phyloP scores from a whole-genome alignment of 2,797 vertebrate genomes.

The Enteromius fasciolatus region DNA sequence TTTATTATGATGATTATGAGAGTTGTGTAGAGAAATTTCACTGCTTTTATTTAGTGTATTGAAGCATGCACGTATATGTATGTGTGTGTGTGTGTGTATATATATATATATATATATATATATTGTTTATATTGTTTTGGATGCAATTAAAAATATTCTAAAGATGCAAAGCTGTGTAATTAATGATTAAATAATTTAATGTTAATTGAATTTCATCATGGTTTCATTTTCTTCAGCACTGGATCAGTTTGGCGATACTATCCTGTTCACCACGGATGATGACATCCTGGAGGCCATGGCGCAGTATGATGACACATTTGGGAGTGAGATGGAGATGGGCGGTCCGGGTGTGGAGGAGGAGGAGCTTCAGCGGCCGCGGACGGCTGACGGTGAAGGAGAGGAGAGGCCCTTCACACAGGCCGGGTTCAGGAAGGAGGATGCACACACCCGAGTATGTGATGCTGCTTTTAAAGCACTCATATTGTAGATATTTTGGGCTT shows the following conservation, averaged over 20 bases:
- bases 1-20: no score
- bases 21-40: no score
- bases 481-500: neutral
- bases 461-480: neutral
- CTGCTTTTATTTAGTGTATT: no score
- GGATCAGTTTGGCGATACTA: slow-evolving; percentile 97
- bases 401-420: slow-evolving; percentile 92
- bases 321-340: slow-evolving; percentile 72
- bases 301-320: slow-evolving; percentile 84
- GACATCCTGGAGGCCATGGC: slow-evolving; percentile 94
- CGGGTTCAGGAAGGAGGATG: slow-evolving; percentile 71
- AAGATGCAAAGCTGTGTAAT: neutral
- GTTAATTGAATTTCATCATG: neutral
- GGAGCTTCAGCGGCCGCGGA: slow-evolving; percentile 86
- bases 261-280: slow-evolving; percentile 94
- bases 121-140: no score
- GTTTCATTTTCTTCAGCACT: slow-evolving; percentile 73
- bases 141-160: neutral
- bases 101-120: no score
- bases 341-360: slow-evolving; percentile 75
- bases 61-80: no score
- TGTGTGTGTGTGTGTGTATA: no score
- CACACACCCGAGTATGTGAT: slow-evolving; percentile 68
- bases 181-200: neutral
- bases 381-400: slow-evolving; percentile 87